A percentile compares a stretch with the other conserved stretches of the same genome.
These are phyloP conservation scores for Hylia prasina DNA, from an alignment of 2,113 vertebrate species.

Conservation along the genomic window DNA sequence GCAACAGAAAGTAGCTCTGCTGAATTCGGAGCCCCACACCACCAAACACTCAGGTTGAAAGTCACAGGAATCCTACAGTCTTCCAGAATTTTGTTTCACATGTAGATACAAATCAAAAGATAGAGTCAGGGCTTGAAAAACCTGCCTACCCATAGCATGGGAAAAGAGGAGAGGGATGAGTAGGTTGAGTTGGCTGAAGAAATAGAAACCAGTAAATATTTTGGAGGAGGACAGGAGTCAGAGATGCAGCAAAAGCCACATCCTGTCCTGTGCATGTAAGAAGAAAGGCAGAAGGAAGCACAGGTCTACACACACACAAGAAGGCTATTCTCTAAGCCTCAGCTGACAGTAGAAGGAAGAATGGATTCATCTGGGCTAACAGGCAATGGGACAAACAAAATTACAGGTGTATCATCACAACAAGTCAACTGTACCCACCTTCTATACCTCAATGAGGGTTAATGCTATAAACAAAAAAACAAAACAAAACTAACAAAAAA, in stretches of 20 bases:
- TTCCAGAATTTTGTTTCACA: background rate
- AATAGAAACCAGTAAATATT: background rate
- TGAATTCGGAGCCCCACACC: accelerated
- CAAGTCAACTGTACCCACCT: background rate
- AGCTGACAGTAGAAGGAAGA: background rate
- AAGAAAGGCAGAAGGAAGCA: background rate
- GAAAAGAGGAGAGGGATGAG: background rate
- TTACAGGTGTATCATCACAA: background rate
- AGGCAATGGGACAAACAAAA: background rate
- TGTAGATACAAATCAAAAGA: background rate
- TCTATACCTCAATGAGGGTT: background rate
- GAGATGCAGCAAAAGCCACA: background rate
- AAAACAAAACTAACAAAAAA: background rate
- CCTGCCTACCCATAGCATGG: background rate
- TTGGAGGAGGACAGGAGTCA: background rate
- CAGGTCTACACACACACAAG: background rate
- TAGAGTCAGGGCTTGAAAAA: background rate
- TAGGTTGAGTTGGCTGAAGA: background rate
- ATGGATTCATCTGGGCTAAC: background rate
- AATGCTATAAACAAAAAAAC: background rate
- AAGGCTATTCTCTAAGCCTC: background rate
- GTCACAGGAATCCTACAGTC: background rate
- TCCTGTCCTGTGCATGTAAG: background rate
- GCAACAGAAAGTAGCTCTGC: background rate
- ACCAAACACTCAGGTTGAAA: background rate